Conservation (phyloP, 1,140 invertebrate species). For the Branchinecta lynchi region DNA sequence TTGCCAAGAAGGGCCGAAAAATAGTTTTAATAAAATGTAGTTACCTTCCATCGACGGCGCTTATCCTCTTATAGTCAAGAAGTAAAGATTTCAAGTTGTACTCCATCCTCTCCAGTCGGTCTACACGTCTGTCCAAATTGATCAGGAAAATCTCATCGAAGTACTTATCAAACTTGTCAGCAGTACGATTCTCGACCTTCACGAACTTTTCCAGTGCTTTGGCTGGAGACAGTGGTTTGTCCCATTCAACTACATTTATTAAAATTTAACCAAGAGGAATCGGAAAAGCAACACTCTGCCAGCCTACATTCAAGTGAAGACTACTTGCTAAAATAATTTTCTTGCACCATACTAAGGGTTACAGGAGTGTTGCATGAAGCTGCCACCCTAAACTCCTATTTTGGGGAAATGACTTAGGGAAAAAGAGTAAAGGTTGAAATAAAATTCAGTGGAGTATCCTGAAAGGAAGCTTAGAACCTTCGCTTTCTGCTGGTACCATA, state of each 20-base stretch:
- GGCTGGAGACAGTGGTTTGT: conserved; percentile 25
- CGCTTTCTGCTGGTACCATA: no score
- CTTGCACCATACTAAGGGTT: no score
- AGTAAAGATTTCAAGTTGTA: conserved; percentile 60
- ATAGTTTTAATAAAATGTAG: conserved; percentile 24
- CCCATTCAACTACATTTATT: conserved; percentile 25
- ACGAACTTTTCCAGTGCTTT: background rate
- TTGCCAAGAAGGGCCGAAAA: no score
- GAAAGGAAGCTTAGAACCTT: no score
- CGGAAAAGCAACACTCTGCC: background rate
- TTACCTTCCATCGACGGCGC: conserved; percentile 81
- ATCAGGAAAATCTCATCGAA: conserved; percentile 78
- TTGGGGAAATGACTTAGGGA: no score
- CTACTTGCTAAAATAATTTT: background rate
- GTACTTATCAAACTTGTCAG: conserved; percentile 41
- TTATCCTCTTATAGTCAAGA: conserved; percentile 49
- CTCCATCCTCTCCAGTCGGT: conserved; percentile 61
- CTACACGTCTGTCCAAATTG: conserved; percentile 63
- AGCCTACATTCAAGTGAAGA: conserved; percentile 10
- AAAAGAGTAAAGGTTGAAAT: no score
- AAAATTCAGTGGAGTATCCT: no score
- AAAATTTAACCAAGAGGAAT: no score
- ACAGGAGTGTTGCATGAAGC: no score
- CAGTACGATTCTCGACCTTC: conserved; percentile 27
- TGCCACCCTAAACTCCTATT: no score